Base-by-base conservation (phyloP, 2,888 invertebrate genomes). In the Sthenelais limicola region DNA sequence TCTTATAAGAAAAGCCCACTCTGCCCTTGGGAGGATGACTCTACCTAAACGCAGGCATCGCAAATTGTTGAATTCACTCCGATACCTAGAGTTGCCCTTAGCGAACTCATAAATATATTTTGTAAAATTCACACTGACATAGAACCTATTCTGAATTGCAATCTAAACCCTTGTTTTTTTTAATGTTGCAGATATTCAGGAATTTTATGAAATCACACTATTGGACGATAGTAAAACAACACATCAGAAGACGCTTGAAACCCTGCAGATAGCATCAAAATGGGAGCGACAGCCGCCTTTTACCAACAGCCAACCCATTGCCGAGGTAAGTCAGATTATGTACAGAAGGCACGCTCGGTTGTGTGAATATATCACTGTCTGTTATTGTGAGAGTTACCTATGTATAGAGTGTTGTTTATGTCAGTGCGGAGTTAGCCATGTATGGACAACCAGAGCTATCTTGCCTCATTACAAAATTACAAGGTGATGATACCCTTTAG, bases 241-340 rank as follows among this genome's bases (percentile, higher is more conserved):
- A 26, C 79, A 79, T 33, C 79, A 79, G 74, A 79, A 79, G 73
- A 79, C 78, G 15, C 49, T 71, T n/a, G 79, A 79, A 58, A 79
- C 78, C 12, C 70, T 79, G 28, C 58, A 74, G 71, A 80, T 79
- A 24, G 79, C 79, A 15, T 73, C 78, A 18, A 74, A 80, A 56
- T 79, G 79, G 79, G 79, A 79, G 68, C 56, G 75, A n/a, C 72
- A 72, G 68, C 79, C 79, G 3, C 79, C 79, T 1, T 76, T 79
- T 70, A 76, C 78, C 48, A 79, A 76, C 72, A 73, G 56, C 66
- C 62, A 71, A 33, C 74, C 73, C 5, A 73, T 48, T 24, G 56
- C 38, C 18, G 72, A 72, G 54, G 52, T 52, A 49, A 15, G 71
- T 49, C 49, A 35, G 28, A 47, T 30, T 21, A 48, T 30, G 33